Evolutionary conservation across 2,888 invertebrate species (phyloP).

Genomic region (Zaprionus bogoriensis): DNA sequence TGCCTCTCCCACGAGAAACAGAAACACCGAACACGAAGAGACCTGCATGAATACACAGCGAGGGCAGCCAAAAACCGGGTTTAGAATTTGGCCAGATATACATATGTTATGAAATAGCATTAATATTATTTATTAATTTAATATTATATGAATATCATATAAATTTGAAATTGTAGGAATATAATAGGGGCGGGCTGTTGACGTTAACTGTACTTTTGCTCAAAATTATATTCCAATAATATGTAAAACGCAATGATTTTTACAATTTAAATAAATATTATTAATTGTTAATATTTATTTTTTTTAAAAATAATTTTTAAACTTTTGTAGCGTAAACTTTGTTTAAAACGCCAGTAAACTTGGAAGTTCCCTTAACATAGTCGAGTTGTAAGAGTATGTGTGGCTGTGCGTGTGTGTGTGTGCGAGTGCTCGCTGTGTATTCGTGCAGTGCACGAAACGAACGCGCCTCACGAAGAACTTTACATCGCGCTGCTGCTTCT

Average conservation of each 20-base stretch:
- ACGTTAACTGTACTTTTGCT: not conserved
- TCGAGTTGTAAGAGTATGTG: not conserved
- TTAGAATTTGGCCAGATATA: constrained; percentile 4
- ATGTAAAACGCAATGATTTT: too few species aligned
- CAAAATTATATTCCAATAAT: not conserved
- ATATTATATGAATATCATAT: not conserved
- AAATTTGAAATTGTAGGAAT: not conserved
- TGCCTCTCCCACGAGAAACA: constrained; percentile 51
- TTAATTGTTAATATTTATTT: too few species aligned
- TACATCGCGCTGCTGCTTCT: constrained; percentile 62
- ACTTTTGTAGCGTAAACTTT: too few species aligned
- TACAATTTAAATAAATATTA: not conserved
- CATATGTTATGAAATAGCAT: not conserved
- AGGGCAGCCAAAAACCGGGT: constrained; percentile 14
- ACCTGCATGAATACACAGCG: constrained; percentile 33
- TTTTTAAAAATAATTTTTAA: too few species aligned
- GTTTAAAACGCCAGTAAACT: not conserved
- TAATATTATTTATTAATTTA: not conserved
- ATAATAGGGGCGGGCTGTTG: not conserved
- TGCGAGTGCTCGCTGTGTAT: constrained; percentile 36
- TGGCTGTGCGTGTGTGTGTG: not conserved
- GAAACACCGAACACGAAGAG: constrained; percentile 54
- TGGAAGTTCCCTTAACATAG: not conserved
- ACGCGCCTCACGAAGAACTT: constrained; percentile 67
- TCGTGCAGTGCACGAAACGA: constrained; percentile 61